Evolutionary conservation across 1,140 invertebrate species (phyloP), one percentile per base, ranked within the genome.

Genomic region (Drosophila carrolli): DNA sequence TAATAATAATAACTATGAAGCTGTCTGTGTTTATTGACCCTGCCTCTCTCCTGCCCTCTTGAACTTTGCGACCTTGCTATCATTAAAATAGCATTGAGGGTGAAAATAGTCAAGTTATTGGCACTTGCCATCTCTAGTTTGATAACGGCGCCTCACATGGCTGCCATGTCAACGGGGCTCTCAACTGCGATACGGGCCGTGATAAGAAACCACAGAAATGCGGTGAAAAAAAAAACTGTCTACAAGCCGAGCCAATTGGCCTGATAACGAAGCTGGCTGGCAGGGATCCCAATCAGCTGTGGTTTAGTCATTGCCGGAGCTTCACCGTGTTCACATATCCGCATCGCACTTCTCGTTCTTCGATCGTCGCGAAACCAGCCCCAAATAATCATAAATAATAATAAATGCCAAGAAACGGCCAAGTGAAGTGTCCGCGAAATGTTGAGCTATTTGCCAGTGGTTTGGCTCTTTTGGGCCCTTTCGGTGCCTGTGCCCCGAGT

Each of bases 251-350:
- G 51, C 46, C 54, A 23, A 60, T 72, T 46, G 70, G 35, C 27
- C 27, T 5, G 68, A 48, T 73, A 54, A 38, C 16, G 11, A 7
- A 46, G 40, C 11, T 44, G 29, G 63, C 44, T 32, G 46, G 40
- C 54, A 60, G 46, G 54, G n/a, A 44, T 35, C 47, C 37, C 41
- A 43, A 51, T 65, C 72, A 67, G 73, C 56, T 71, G 51, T 61
- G 61, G 61, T 67, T 78, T 68, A 88, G 83, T 88, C 76, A 68
- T 40, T 60, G 46, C 48, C 62, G 62, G 62, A 66, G 29, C 67
- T 55, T 89, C 54, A 78, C 32, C 59, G 46, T 55, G 61, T 59
- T 55, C 58, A 74, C 70, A 19, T 27, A 23, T 9, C 16, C 23
- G 23, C 70, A 37, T 16, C 56, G 35, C 44, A 32, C 5, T 38